Evolutionary conservation across 2,888 invertebrate species (phyloP).

Genomic region (Ethmia dodecea): DNA sequence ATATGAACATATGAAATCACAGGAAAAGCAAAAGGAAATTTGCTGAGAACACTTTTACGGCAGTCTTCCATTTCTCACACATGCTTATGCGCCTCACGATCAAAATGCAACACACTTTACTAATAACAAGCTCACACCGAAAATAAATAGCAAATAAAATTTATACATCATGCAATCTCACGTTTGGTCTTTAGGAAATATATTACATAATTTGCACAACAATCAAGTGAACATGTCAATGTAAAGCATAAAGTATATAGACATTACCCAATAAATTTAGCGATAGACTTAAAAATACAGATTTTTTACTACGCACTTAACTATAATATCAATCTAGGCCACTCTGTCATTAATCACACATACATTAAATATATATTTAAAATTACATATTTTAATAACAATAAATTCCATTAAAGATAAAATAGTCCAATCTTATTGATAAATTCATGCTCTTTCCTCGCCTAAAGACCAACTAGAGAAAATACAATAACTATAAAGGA

Average conservation of each 20-base stretch:
- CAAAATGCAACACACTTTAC: slow-evolving; percentile 51
- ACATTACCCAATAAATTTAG: slow-evolving; percentile 77
- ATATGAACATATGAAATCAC: slow-evolving; percentile 75
- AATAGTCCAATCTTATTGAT: slow-evolving; percentile 4
- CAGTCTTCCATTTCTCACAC: slow-evolving; percentile 66
- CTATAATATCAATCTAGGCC: slow-evolving; percentile 37
- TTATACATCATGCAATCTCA: slow-evolving; percentile 68
- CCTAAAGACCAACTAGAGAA: slow-evolving; percentile 74
- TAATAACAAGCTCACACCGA: slow-evolving; percentile 47
- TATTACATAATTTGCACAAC: slow-evolving; percentile 44
- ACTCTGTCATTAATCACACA: slow-evolving; percentile 35
- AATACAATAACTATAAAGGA: slow-evolving; percentile 23
- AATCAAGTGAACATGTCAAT: slow-evolving; percentile 19
- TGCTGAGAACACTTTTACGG: slow-evolving; percentile 27
- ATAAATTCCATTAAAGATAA: not conserved
- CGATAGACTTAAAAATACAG: slow-evolving; percentile 59
- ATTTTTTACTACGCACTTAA: slow-evolving; percentile 37
- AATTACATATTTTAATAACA: slow-evolving; percentile 1
- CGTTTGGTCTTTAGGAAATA: slow-evolving; percentile 76
- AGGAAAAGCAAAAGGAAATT: slow-evolving; percentile 59
- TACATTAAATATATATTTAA: slow-evolving; percentile 8
- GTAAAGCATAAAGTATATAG: slow-evolving; percentile 39
- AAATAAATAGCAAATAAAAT: slow-evolving; percentile 53
- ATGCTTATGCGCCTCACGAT: slow-evolving; percentile 65
- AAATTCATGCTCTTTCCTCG: slow-evolving; percentile 12